Evolutionary conservation across 2,797 vertebrate genomes (phyloP).

Genomic region (Pangasius larnaudii): DNA sequence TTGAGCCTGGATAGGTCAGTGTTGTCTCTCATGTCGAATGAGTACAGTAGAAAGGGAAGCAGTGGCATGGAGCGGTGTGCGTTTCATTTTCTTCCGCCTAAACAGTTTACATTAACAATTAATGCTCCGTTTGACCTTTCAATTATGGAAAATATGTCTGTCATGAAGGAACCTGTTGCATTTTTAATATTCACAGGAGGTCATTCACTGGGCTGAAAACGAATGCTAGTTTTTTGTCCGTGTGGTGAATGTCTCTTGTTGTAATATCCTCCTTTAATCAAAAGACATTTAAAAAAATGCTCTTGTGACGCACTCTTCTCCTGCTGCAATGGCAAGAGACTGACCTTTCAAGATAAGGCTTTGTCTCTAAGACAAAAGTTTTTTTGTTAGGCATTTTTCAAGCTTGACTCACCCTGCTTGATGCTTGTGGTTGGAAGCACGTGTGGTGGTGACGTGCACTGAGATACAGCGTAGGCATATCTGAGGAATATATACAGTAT

Average conservation of each 20-base stretch:
- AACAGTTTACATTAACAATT: constrained; percentile 63
- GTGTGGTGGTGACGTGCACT: constrained; percentile 34
- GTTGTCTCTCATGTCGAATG: constrained; percentile 39
- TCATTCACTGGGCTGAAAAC: constrained; percentile 61
- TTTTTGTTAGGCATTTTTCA: constrained; percentile 61
- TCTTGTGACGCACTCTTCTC: constrained; percentile 65
- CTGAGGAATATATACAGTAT: constrained; percentile 52
- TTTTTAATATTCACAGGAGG: constrained; percentile 62
- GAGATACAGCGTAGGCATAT: constrained; percentile 47
- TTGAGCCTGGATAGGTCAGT: constrained; percentile 26
- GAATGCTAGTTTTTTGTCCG: constrained; percentile 59
- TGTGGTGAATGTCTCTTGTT: constrained; percentile 61
- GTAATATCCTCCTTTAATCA: constrained; percentile 66
- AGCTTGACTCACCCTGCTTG: constrained; percentile 57
- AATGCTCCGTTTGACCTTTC: constrained; percentile 69
- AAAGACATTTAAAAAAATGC: constrained; percentile 66
- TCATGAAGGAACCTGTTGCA: constrained; percentile 65
- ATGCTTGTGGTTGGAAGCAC: constrained; percentile 38
- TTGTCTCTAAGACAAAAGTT: constrained; percentile 72
- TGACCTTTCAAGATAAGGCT: constrained; percentile 74
- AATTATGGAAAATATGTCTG: constrained; percentile 64
- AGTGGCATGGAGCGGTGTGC: constrained; percentile 44
- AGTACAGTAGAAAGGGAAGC: constrained; percentile 37
- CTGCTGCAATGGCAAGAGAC: constrained; percentile 64
- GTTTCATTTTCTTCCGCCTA: constrained; percentile 48